These are phyloP conservation scores for Trematocara zebra DNA, from an alignment of 2,113 vertebrate species.

Conservation along the genomic window DNA sequence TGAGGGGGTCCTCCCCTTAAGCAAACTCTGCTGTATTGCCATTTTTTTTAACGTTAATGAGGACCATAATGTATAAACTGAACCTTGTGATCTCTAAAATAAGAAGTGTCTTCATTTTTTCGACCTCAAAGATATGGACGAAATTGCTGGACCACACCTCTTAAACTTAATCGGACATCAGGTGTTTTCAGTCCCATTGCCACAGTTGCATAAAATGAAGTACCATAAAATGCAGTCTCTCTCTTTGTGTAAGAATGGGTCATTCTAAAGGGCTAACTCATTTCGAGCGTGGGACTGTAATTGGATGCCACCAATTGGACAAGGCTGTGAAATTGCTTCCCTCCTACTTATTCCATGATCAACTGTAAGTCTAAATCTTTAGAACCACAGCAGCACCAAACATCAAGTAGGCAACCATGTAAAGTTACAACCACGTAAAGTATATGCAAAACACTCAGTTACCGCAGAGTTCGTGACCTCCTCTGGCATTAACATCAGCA, in stretches of 20 bases:
- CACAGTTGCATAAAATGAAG: background rate
- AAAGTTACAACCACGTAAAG: background rate
- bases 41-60: background rate
- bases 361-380: background rate
- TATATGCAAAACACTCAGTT: background rate
- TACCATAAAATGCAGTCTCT: background rate
- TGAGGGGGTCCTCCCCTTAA: background rate
- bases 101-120: accelerated
- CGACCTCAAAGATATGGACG: background rate
- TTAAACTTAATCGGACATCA: background rate
- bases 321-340: background rate
- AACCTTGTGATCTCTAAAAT: background rate
- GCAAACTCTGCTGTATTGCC: background rate
- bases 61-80: background rate
- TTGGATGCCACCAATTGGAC: background rate
- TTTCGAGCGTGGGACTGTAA: background rate
- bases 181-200: background rate
- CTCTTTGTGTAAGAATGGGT: background rate
- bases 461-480: background rate
- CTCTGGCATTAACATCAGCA: background rate
- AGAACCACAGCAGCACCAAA: background rate
- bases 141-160: background rate
- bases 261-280: background rate
- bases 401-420: background rate
- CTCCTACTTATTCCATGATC: background rate